Evolutionary conservation across 1,140 invertebrate species (phyloP), one percentile per base, ranked within the genome.

Genomic region (Metaphire vulgaris): DNA sequence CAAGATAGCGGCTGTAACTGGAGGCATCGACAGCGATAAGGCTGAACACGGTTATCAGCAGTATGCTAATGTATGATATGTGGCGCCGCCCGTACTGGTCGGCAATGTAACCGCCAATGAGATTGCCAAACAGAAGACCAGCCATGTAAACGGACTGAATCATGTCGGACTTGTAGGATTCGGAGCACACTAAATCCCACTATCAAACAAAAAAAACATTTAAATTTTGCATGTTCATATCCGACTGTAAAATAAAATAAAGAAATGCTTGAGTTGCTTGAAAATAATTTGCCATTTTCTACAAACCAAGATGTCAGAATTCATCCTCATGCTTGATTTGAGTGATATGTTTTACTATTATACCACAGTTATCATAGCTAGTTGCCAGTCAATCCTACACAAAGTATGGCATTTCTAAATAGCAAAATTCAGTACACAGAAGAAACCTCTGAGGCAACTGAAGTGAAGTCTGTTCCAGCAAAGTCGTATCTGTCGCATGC

Each of bases 151-250:
- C 31, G 28, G 75, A 77, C 71, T 79, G 78, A 29, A 72, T 66
- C 33, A 79, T 69, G 33, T 72, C 72, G 2, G 75, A 64, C 74
- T 79, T 79, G 75, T 79, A 79, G 28, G 75, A 64, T 0, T 76
- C 26, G 26, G 64, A 75, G 64, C 78, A 79, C n/a, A 79, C 72
- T 15, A 79, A 32, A 66, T 77, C 41, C 78, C 78, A 79, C 78
- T 79, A 71, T 26, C 34, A 74, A 69, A 0, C 64, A 69, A 69
- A n/a, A n/a, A n/a, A n/a, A n/a, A n/a, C n/a, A n/a, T n/a, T n/a
- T n/a, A n/a, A n/a, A n/a, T n/a, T n/a, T n/a, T n/a, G n/a, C n/a
- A n/a, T n/a, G n/a, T n/a, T n/a, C n/a, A n/a, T n/a, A n/a, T n/a
- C n/a, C n/a, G n/a, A n/a, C n/a, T n/a, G n/a, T n/a, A n/a, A n/a